phyloP scores from a whole-genome alignment of 2,888 invertebrate genomes.

The Drosophila algonquin region DNA sequence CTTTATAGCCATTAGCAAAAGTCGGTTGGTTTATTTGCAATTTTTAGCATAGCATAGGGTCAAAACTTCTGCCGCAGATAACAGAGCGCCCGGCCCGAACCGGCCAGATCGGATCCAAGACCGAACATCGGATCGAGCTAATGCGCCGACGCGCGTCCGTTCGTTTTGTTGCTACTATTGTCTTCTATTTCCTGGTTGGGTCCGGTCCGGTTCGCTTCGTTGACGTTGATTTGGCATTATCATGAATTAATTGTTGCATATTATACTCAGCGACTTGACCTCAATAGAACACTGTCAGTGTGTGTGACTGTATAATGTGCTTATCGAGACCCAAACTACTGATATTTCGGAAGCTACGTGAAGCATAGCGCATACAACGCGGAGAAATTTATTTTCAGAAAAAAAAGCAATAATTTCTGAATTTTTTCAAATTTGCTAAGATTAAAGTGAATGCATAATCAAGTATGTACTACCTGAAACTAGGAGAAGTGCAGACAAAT shows the following conservation, averaged over 20 bases:
- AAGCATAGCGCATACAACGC: constrained; percentile 34
- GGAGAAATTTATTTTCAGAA: not conserved
- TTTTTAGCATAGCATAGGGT: constrained; percentile 51
- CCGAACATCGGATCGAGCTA: constrained; percentile 8
- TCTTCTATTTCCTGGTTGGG: constrained; percentile 69
- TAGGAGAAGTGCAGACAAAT: not conserved
- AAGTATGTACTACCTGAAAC: not conserved
- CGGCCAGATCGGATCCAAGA: constrained; percentile 38
- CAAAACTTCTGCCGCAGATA: constrained; percentile 47
- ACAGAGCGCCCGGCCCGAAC: constrained; percentile 14
- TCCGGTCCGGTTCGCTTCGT: constrained; percentile 40
- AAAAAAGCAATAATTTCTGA: not conserved
- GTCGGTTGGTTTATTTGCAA: constrained; percentile 62
- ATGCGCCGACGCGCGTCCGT: constrained; percentile 45
- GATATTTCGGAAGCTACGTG: constrained; percentile 23
- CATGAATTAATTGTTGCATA: constrained; percentile 56
- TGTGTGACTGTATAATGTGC: constrained; percentile 10
- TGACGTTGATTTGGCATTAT: constrained; percentile 51
- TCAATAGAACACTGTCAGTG: constrained; percentile 46
- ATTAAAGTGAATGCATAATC: not conserved
- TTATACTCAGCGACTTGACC: constrained; percentile 59
- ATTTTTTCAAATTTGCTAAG: not conserved
- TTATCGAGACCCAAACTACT: constrained; percentile 18
- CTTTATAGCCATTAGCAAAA: constrained; percentile 52
- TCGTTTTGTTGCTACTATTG: constrained; percentile 55